Percentiles rank a stretch among this genome's conserved stretches.
phyloP scores from a whole-genome alignment of 2,797 vertebrate species.

The Lacerta bilineata region DNA sequence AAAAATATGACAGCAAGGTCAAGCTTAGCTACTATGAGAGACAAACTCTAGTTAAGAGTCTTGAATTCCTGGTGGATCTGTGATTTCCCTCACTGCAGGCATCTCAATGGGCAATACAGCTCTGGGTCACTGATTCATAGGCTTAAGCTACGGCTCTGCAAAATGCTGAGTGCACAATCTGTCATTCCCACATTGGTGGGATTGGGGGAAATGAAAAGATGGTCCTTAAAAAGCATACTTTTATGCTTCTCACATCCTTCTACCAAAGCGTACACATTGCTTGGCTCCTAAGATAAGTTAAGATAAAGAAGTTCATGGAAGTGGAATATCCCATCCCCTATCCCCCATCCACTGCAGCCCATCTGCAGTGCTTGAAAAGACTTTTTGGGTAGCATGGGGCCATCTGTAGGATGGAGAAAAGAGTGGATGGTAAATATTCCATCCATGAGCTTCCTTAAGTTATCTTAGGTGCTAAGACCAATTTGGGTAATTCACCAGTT shows the following conservation, averaged over 20 bases:
- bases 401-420: background rate
- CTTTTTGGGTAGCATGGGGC: background rate
- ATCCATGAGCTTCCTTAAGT: background rate
- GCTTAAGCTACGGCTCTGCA: background rate
- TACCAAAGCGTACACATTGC: background rate
- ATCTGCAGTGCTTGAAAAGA: background rate
- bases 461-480: background rate
- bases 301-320: background rate
- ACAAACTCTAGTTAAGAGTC: background rate
- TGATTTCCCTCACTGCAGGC: background rate
- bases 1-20: background rate
- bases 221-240: background rate
- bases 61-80: background rate
- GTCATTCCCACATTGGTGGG: background rate
- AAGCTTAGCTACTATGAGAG: background rate
- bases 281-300: background rate
- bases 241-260: background rate
- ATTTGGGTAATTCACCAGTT: no score
- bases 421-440: background rate
- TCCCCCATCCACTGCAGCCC: background rate
- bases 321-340: background rate
- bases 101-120: background rate
- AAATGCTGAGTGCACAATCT: background rate
- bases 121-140: background rate
- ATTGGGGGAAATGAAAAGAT: background rate